Conservation (phyloP, 2,113 vertebrate genomes). For the Stegostoma tigrinum region DNA sequence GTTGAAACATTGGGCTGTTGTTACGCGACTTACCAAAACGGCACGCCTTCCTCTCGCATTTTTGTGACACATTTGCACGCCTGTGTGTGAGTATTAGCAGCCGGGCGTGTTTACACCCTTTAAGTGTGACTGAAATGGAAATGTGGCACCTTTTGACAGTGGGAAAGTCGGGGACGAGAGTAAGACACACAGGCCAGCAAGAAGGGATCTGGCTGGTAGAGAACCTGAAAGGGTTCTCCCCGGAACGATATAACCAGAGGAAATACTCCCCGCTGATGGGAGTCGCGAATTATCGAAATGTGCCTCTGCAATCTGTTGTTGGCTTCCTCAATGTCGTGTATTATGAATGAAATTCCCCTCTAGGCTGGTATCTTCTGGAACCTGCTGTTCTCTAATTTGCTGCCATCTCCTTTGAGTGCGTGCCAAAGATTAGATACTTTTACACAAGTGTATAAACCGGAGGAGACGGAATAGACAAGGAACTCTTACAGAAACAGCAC, state of each 20-base stretch:
- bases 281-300: not conserved
- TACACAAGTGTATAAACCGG: not conserved
- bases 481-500: too few relatives aligned
- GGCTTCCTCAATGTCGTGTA: conserved; percentile 33
- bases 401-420: conserved; percentile 43
- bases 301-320: conserved; percentile 39
- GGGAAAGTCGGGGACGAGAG: not conserved
- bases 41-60: too few relatives aligned
- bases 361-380: conserved; percentile 42
- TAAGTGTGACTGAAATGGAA: not conserved
- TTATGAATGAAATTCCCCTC: not conserved
- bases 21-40: not conserved
- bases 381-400: conserved; percentile 42
- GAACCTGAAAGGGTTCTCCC: not conserved
- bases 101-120: not conserved
- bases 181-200: not conserved
- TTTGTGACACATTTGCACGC: not conserved
- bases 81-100: not conserved
- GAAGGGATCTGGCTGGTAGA: not conserved
- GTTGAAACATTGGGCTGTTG: not conserved
- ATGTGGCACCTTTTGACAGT: not conserved
- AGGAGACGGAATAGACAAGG: not conserved
- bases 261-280: not conserved
- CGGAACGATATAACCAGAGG: not conserved
- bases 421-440: conserved; percentile 10